These are phyloP conservation scores for Acyrthosiphon pisum DNA, from an alignment of 1,140 invertebrate genomes.

Conservation along the genomic window DNA sequence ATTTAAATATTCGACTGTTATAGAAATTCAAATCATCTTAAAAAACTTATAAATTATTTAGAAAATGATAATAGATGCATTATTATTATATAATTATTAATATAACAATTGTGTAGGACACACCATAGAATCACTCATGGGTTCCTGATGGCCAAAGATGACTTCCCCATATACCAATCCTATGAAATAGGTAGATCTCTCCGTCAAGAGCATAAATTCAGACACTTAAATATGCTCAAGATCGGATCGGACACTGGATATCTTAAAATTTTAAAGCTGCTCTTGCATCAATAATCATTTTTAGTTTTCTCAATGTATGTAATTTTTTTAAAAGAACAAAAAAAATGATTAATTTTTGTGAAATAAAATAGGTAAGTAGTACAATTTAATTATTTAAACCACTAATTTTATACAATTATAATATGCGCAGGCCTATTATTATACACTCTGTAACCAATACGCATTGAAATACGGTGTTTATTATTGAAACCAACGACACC, in stretches of 20 bases:
- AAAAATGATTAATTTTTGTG: background rate
- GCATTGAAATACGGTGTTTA: background rate
- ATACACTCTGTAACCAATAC: too few species aligned
- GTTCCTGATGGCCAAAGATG: background rate
- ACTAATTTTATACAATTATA: too few species aligned
- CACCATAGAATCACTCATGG: background rate
- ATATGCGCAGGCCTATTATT: background rate
- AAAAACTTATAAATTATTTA: constrained; percentile 14
- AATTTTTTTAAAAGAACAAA: too few species aligned
- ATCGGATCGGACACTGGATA: background rate
- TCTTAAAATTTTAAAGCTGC: background rate
- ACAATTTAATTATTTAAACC: background rate
- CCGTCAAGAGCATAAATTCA: background rate
- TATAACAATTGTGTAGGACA: background rate
- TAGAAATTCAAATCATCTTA: background rate
- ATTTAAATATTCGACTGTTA: background rate
- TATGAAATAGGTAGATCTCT: background rate
- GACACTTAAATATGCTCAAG: background rate
- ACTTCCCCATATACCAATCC: background rate
- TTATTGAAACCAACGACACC: background rate
- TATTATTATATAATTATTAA: background rate
- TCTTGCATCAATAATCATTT: background rate
- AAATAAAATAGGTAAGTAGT: background rate
- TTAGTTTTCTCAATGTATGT: too few species aligned
- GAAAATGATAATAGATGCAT: background rate